Conservation (phyloP, 2,113 vertebrate genomes). For the Balaeniceps rex region DNA sequence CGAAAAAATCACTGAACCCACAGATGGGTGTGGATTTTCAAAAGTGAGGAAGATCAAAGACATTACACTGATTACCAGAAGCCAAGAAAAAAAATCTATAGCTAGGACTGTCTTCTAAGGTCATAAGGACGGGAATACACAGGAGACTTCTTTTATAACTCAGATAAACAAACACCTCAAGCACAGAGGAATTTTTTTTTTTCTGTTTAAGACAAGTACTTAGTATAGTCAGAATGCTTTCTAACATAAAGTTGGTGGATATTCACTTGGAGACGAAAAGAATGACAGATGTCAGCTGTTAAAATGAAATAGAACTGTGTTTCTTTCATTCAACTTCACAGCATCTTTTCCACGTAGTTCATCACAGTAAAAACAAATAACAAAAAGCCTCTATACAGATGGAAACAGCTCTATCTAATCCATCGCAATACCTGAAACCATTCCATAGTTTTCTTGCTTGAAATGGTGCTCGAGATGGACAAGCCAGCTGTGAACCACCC, state of each 20-base stretch:
- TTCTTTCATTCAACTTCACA: not conserved
- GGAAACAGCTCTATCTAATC: not conserved
- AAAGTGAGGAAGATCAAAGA: not conserved
- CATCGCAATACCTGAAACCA: not conserved
- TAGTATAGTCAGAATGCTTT: not conserved
- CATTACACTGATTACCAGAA: not conserved
- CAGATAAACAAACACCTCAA: not conserved
- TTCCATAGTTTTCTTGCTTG: not conserved
- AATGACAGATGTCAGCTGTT: not conserved
- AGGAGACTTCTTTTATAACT: not conserved
- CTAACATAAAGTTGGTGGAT: not conserved
- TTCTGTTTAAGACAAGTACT: not conserved
- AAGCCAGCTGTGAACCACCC: not conserved
- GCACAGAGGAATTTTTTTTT: not conserved
- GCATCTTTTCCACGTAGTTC: not conserved
- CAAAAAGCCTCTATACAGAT: not conserved
- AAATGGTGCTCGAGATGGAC: not conserved
- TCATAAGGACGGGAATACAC: not conserved
- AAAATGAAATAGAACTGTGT: not conserved
- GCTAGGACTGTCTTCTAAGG: not conserved
- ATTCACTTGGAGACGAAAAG: not conserved
- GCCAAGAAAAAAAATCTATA: not conserved
- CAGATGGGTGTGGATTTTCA: not conserved
- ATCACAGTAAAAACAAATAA: not conserved
- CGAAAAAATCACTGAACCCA: not conserved